These are phyloP conservation scores for Rhodeus uyekii DNA, from an alignment of 2,797 vertebrate species.

Conservation along the genomic window DNA sequence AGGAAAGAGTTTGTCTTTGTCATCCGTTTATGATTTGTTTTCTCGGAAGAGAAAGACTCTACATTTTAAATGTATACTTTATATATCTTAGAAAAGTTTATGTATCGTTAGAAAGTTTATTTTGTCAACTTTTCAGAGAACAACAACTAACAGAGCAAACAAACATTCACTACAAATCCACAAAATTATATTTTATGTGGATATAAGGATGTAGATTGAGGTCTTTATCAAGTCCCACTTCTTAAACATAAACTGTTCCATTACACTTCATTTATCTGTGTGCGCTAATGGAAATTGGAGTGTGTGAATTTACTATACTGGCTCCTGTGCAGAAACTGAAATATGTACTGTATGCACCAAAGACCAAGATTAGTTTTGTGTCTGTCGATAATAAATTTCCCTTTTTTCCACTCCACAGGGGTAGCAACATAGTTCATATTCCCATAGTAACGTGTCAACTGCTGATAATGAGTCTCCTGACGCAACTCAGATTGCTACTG, in stretches of 20 bases:
- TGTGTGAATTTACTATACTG: background rate
- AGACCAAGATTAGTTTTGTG: background rate
- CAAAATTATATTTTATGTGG: background rate
- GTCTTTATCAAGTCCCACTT: background rate
- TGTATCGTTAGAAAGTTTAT: background rate
- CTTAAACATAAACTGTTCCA: background rate
- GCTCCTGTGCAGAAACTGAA: background rate
- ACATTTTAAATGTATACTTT: background rate
- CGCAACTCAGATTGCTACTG: constrained; percentile 91
- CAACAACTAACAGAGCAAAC: background rate
- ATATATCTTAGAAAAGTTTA: too few relatives aligned
- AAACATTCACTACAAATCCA: background rate
- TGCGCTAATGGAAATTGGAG: background rate
- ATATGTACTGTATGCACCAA: background rate
- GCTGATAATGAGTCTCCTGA: constrained; percentile 89
- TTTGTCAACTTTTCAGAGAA: background rate
- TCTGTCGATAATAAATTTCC: constrained; percentile 11
- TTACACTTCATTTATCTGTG: background rate
- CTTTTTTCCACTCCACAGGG: constrained; percentile 73
- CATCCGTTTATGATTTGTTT: background rate
- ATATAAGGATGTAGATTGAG: background rate
- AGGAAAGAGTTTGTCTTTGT: too few relatives aligned
- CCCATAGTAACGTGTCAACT: constrained; percentile 75
- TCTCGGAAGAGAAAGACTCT: background rate
- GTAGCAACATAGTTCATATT: constrained; percentile 74